phyloP scores from a whole-genome alignment of 1,140 invertebrate species.

The Zaprionus ornatus region DNA sequence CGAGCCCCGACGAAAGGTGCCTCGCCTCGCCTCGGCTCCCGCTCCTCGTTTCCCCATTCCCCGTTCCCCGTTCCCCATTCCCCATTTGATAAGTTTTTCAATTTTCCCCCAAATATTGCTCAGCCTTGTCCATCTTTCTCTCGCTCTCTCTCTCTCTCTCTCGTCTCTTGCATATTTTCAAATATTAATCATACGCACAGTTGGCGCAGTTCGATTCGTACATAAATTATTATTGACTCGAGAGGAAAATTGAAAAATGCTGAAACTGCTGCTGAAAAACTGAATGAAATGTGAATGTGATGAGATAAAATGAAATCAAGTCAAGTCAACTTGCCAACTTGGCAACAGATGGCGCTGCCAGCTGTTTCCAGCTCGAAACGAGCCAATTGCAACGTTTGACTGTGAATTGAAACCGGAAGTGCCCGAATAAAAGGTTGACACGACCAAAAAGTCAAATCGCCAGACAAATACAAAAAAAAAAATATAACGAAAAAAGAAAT shows the following conservation, averaged over 20 bases:
- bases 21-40: background rate
- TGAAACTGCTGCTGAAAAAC: conserved; percentile 3
- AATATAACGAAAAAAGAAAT: background rate
- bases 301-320: conserved; percentile 8
- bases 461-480: background rate
- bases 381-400: conserved; percentile 1
- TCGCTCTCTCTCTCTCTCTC: background rate
- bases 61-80: background rate
- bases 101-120: conserved; percentile 1
- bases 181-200: conserved; percentile 77
- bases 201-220: conserved; percentile 35
- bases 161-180: conserved; percentile 40
- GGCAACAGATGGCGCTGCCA: conserved; percentile 41
- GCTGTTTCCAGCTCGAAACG: conserved; percentile 4
- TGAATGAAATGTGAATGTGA: conserved; percentile 12
- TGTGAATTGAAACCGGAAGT: conserved; percentile 35
- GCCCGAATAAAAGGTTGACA: conserved; percentile 43
- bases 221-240: conserved; percentile 46
- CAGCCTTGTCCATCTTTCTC: background rate
- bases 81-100: conserved; percentile 31
- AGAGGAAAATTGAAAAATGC: conserved; percentile 18
- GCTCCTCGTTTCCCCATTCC: background rate
- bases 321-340: conserved; percentile 7
- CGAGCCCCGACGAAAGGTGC: conserved; percentile 8
- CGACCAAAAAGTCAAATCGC: conserved; percentile 14